Conservation (phyloP, 2,113 vertebrate species). For the Corydoras sp. region DNA sequence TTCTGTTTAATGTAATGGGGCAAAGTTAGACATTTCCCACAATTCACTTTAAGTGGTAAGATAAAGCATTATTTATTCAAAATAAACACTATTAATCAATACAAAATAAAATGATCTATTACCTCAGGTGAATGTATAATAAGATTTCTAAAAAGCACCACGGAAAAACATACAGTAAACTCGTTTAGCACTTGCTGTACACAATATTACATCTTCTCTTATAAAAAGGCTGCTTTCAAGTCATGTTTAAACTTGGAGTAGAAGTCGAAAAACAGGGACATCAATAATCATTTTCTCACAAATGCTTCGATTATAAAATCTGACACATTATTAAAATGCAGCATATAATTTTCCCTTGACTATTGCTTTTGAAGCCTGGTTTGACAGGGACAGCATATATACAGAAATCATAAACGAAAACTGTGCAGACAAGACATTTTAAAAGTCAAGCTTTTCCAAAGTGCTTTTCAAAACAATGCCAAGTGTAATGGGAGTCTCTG, state of each 20-base stretch:
- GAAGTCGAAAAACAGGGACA: slow-evolving; percentile 36
- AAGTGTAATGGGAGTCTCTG: slow-evolving; percentile 37
- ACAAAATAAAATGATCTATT: slow-evolving; percentile 4
- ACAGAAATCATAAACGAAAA: slow-evolving; percentile 50
- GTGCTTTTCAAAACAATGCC: slow-evolving; percentile 56
- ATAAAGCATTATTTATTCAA: slow-evolving; percentile 24
- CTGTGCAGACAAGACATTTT: slow-evolving; percentile 52
- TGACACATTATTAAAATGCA: slow-evolving; percentile 48
- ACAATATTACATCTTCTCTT: slow-evolving; percentile 39
- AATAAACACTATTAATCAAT: slow-evolving; percentile 32
- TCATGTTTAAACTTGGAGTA: slow-evolving; percentile 42
- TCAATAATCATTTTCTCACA: slow-evolving; percentile 9
- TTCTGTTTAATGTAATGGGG: too few relatives aligned
- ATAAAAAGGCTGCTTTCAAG: slow-evolving; percentile 43
- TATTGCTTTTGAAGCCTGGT: slow-evolving; percentile 46
- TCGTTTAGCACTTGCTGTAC: slow-evolving; percentile 32
- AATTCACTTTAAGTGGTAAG: not conserved
- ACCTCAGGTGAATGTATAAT: slow-evolving; percentile 22
- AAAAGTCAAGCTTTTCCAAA: slow-evolving; percentile 66
- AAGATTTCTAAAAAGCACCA: slow-evolving; percentile 63
- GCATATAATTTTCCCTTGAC: slow-evolving; percentile 50
- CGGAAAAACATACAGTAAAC: slow-evolving; percentile 53
- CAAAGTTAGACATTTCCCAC: too few relatives aligned
- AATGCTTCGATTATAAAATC: slow-evolving; percentile 36
- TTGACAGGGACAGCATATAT: slow-evolving; percentile 45